phyloP scores from a whole-genome alignment of 2,888 invertebrate genomes.

The Beris morrisii region DNA sequence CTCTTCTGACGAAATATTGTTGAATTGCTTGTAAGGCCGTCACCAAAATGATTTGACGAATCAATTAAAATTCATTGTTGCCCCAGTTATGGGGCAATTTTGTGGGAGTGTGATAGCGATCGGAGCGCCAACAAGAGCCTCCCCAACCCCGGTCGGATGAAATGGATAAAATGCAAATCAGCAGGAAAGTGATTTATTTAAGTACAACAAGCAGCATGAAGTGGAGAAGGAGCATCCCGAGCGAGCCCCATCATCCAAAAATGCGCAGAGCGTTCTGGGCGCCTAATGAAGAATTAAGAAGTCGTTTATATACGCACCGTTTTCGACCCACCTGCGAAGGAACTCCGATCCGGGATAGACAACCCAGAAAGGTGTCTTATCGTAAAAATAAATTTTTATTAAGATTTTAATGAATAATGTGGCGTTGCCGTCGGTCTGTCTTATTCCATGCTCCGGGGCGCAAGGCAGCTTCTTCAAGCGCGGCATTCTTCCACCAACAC shows the following conservation, averaged over 20 bases:
- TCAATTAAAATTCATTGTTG: conserved; percentile 18
- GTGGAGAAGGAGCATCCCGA: background rate
- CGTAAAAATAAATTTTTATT: conserved; percentile 39
- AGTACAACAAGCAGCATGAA: background rate
- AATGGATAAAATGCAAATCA: background rate
- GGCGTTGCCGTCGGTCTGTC: conserved; percentile 29
- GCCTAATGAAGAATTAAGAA: conserved; percentile 27
- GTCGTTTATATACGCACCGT: background rate
- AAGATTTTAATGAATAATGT: conserved; percentile 39
- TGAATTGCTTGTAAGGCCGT: conserved; percentile 22
- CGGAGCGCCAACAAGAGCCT: background rate
- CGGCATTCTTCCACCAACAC: background rate
- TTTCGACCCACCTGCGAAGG: background rate
- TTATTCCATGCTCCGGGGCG: background rate
- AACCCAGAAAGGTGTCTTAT: conserved; percentile 21
- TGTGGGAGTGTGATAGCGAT: conserved; percentile 7
- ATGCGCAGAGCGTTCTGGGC: background rate
- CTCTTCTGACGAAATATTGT: conserved; percentile 22
- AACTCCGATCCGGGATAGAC: conserved; percentile 2
- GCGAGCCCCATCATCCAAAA: too few species aligned
- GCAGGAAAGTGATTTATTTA: background rate
- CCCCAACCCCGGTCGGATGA: background rate
- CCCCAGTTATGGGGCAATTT: background rate
- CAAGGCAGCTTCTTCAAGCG: too few species aligned
- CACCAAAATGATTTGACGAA: conserved; percentile 24